Evolutionary conservation across 2,888 invertebrate genomes (phyloP).

Genomic region (Lasiommata megera): DNA sequence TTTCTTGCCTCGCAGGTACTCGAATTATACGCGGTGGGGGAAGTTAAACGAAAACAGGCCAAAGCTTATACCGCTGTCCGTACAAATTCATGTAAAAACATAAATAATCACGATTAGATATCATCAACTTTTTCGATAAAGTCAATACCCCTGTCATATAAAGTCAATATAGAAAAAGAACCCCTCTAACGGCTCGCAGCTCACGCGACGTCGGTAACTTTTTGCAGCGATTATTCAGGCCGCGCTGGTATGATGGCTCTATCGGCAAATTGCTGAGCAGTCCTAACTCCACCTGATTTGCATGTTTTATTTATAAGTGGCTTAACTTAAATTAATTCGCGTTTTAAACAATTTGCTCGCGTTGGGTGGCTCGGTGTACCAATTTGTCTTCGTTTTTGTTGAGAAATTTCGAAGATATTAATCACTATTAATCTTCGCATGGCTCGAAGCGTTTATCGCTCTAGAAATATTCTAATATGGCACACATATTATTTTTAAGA

Average conservation of each 20-base stretch:
- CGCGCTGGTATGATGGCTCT: conserved; percentile 36
- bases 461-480: background rate
- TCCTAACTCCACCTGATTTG: conserved; percentile 24
- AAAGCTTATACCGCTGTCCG: no score
- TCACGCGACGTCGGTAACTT: conserved; percentile 20
- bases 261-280: conserved; percentile 25
- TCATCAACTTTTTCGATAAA: no score
- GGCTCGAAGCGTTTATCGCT: background rate
- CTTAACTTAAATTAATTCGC: conserved; percentile 19
- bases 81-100: no score
- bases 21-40: no score
- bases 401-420: background rate
- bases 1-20: no score
- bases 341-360: conserved; percentile 16
- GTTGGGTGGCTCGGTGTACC: conserved; percentile 9
- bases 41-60: no score
- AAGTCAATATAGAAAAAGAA: background rate
- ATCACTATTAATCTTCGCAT: background rate
- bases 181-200: background rate
- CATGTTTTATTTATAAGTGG: conserved; percentile 24
- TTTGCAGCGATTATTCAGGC: conserved; percentile 34
- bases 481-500: background rate
- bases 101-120: no score
- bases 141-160: no score
- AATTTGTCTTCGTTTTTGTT: conserved; percentile 8